Conservation (phyloP, 2,113 vertebrate genomes). For the Melanerpes formicivorus region DNA sequence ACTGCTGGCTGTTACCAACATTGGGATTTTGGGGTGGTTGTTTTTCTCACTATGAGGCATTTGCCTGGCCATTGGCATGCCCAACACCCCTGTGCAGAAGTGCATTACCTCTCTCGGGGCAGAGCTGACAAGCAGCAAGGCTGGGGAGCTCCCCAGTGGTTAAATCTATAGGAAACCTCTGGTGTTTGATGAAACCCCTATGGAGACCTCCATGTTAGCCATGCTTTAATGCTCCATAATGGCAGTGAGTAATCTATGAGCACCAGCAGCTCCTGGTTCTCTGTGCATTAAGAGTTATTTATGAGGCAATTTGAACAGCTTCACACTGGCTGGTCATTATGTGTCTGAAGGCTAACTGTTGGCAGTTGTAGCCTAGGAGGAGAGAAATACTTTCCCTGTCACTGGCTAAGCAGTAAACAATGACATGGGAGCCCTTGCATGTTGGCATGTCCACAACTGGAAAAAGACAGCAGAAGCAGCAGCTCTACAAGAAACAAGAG, state of each 20-base stretch:
- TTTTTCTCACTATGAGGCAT: neutral
- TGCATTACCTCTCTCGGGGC: constrained; percentile 21
- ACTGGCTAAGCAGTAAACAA: neutral
- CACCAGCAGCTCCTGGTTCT: constrained; percentile 58
- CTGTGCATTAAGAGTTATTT: constrained; percentile 78
- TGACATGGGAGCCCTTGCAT: neutral
- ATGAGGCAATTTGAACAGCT: constrained; percentile 76
- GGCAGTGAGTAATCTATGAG: constrained; percentile 73
- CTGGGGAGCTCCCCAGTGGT: constrained; percentile 16
- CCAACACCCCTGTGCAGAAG: constrained; percentile 13
- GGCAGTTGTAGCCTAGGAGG: constrained; percentile 29
- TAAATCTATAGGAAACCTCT: constrained; percentile 59
- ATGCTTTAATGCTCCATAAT: constrained; percentile 73
- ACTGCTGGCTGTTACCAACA: neutral
- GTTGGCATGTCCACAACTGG: neutral
- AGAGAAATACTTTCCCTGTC: constrained; percentile 14
- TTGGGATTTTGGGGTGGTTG: neutral
- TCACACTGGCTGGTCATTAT: constrained; percentile 79
- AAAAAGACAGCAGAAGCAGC: neutral
- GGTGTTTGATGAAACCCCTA: constrained; percentile 74
- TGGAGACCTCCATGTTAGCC: constrained; percentile 66
- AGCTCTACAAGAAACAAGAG: neutral
- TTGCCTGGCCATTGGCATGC: constrained; percentile 42
- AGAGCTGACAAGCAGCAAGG: constrained; percentile 27
- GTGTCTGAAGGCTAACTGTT: constrained; percentile 60